A percentile compares a stretch with the other conserved stretches of the same genome.
Evolutionary conservation across 2,888 invertebrate genomes (phyloP).

Genomic region (Hesperia comma): DNA sequence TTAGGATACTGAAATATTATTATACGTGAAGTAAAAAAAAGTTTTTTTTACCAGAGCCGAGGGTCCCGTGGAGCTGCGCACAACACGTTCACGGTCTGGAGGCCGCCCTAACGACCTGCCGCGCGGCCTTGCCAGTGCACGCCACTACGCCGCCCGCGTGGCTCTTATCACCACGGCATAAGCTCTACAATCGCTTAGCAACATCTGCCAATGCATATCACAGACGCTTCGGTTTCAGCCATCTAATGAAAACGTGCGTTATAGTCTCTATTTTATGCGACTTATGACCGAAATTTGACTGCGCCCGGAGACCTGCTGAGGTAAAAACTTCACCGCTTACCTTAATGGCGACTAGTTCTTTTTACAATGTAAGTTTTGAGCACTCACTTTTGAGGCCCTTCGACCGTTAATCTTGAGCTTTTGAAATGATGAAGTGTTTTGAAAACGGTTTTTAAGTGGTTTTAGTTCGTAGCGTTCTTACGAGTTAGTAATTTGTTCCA

Average conservation of each 20-base stretch:
- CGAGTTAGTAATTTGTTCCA: neutral
- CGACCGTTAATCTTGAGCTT: constrained; percentile 35
- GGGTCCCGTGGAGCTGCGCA: neutral
- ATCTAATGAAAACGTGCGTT: constrained; percentile 1
- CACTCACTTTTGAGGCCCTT: constrained; percentile 34
- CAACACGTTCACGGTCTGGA: constrained; percentile 27
- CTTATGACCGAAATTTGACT: constrained; percentile 4
- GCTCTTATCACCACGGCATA: neutral
- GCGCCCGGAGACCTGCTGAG: neutral
- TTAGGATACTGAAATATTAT: too few species aligned
- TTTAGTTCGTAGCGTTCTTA: constrained; percentile 8
- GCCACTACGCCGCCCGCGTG: neutral
- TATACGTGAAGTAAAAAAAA: too few species aligned
- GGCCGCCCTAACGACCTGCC: constrained; percentile 25
- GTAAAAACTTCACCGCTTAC: constrained; percentile 20
- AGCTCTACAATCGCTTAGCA: neutral
- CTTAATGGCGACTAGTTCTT: constrained; percentile 33
- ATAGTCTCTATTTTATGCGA: neutral
- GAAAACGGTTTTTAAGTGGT: constrained; percentile 23
- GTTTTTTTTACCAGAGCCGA: too few species aligned
- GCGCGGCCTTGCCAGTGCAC: neutral
- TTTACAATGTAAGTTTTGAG: constrained; percentile 37
- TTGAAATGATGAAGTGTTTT: constrained; percentile 31
- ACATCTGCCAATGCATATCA: neutral
- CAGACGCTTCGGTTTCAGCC: constrained; percentile 3